Conservation (phyloP, 2,888 invertebrate genomes). For the Parthenolecanium corni region DNA sequence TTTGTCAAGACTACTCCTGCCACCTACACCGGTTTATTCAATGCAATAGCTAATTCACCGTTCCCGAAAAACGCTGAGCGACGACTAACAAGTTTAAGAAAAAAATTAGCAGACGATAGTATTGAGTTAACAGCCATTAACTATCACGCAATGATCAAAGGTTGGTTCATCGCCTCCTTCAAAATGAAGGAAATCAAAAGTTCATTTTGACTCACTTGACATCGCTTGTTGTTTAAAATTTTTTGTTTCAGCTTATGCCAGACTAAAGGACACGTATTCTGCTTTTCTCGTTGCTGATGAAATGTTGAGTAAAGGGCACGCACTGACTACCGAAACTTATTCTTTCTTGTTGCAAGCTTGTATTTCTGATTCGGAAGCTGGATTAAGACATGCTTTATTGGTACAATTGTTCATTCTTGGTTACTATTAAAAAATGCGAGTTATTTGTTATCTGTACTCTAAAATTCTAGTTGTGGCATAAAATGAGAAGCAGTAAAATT, state of each 20-base stretch:
- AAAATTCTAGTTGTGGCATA: slow-evolving; percentile 57
- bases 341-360: slow-evolving; percentile 76
- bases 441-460: not conserved
- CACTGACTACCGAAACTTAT: slow-evolving; percentile 55
- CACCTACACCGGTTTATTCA: slow-evolving; percentile 75
- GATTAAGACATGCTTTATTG: slow-evolving; percentile 66
- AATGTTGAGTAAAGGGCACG: slow-evolving; percentile 55
- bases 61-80: slow-evolving; percentile 54
- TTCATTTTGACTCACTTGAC: too few species aligned
- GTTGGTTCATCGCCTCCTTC: slow-evolving; percentile 32
- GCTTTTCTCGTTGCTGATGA: slow-evolving; percentile 77
- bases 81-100: slow-evolving; percentile 52
- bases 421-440: not conserved
- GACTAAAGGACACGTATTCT: slow-evolving; percentile 61
- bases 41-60: slow-evolving; percentile 74
- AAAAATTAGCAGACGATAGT: slow-evolving; percentile 56
- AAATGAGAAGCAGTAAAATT: slow-evolving; percentile 55
- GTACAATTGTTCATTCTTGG: slow-evolving; percentile 39
- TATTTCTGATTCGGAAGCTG: slow-evolving; percentile 62
- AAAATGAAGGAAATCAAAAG: not conserved
- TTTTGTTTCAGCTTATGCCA: slow-evolving; percentile 55
- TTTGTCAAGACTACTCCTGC: slow-evolving; percentile 55
- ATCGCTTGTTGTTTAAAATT: not conserved
- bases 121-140: slow-evolving; percentile 59
- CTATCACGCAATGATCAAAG: slow-evolving; percentile 80